These are phyloP conservation scores for Colletes gigas DNA, from an alignment of 1,140 invertebrate genomes.

Conservation along the genomic window DNA sequence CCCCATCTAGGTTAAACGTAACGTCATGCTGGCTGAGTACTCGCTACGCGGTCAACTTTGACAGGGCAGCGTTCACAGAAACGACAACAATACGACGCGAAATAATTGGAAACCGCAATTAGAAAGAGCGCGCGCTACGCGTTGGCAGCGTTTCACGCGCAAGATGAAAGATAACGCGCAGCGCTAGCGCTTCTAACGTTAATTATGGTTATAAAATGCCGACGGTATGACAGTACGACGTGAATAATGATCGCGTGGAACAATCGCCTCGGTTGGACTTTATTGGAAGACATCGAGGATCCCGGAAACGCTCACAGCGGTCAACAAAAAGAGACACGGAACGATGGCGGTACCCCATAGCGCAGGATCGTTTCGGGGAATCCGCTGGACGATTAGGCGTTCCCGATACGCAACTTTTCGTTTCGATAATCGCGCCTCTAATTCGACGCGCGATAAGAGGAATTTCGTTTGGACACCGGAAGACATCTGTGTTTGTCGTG, in stretches of 20 bases:
- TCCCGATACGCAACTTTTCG: too few relatives aligned
- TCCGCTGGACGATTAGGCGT: too few relatives aligned
- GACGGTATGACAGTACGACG: conserved; percentile 1
- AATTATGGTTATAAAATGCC: conserved; percentile 31
- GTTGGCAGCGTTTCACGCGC: background rate
- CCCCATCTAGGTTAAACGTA: too few relatives aligned
- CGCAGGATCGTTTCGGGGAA: too few relatives aligned
- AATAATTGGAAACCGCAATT: conserved; percentile 28
- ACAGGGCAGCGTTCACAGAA: background rate
- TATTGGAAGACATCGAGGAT: conserved; percentile 33
- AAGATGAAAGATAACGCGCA: conserved; percentile 19
- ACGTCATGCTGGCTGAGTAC: too few relatives aligned
- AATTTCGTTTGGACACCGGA: background rate
- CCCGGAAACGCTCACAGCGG: background rate
- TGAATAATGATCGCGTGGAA: conserved; percentile 50
- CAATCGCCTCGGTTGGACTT: conserved; percentile 8
- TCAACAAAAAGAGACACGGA: conserved; percentile 29
- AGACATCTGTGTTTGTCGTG: conserved; percentile 50
- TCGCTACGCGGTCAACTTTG: too few relatives aligned
- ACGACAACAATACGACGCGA: background rate
- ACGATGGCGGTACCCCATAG: conserved; percentile 2
- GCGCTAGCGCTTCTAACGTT: background rate
- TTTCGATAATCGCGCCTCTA: conserved; percentile 11
- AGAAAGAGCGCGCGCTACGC: background rate
- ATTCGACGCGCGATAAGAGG: conserved; percentile 45